Evolutionary conservation across 2,888 invertebrate species (phyloP).

Genomic region (Eurytoma adleriae): DNA sequence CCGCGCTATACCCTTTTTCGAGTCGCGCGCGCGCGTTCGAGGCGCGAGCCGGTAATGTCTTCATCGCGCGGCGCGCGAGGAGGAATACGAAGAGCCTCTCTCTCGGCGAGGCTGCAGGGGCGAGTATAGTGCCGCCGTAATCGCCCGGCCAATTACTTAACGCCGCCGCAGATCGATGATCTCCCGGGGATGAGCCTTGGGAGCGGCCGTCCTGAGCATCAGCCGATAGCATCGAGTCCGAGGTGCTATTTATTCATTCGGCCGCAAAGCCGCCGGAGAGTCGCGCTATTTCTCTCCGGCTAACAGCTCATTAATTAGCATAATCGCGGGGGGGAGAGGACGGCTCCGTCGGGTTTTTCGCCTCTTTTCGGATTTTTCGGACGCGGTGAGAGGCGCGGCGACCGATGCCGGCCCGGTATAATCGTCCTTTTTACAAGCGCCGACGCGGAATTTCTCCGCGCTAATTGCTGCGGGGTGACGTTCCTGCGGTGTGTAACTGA

Average conservation of each 20-base stretch:
- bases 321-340: slow-evolving; percentile 43
- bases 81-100: background rate
- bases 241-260: slow-evolving; percentile 51
- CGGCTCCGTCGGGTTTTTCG: background rate
- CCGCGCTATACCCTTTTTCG: slow-evolving; percentile 35
- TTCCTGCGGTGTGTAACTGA: too few species aligned
- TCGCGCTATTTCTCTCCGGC: slow-evolving; percentile 52
- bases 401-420: too few species aligned
- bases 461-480: too few species aligned
- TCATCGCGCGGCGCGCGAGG: slow-evolving; percentile 67
- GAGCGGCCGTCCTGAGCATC: slow-evolving; percentile 45
- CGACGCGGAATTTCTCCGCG: too few species aligned
- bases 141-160: slow-evolving; percentile 74
- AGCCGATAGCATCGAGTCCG: slow-evolving; percentile 55
- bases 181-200: background rate
- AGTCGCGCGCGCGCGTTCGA: slow-evolving; percentile 23
- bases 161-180: slow-evolving; percentile 70
- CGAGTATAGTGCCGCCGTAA: slow-evolving; percentile 74
- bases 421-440: too few species aligned
- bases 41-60: slow-evolving; percentile 69
- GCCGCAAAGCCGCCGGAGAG: slow-evolving; percentile 29
- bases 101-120: slow-evolving; percentile 60
- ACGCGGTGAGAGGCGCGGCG: background rate
- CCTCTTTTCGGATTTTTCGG: background rate
- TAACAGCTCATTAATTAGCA: slow-evolving; percentile 58